These are phyloP conservation scores for Drosophila paulistorum DNA, from an alignment of 1,140 invertebrate species.

Conservation along the genomic window DNA sequence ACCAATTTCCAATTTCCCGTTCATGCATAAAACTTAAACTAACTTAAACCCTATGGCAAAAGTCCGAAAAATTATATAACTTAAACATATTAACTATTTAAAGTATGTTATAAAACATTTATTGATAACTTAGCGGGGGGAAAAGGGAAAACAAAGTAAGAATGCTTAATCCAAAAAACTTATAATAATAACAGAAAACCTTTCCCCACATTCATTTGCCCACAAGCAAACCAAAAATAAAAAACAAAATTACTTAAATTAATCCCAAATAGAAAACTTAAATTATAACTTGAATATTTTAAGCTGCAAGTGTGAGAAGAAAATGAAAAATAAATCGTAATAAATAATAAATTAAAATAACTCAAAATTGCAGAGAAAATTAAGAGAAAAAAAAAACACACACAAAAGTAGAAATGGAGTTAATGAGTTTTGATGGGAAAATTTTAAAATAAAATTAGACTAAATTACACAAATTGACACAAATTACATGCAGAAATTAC, in stretches of 20 bases:
- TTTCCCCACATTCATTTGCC: not conserved
- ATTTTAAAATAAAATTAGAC: not conserved
- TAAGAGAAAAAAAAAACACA: not conserved
- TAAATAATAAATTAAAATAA: conserved; percentile 53
- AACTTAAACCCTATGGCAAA: conserved; percentile 1
- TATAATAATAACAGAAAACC: conserved; percentile 14
- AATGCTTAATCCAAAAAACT: conserved; percentile 25
- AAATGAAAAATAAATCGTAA: conserved; percentile 58
- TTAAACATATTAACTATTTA: conserved; percentile 15
- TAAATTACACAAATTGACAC: too few relatives aligned
- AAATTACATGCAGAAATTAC: not conserved
- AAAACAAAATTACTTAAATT: not conserved
- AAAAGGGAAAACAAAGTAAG: conserved; percentile 4
- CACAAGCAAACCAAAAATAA: not conserved
- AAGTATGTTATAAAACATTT: conserved; percentile 13
- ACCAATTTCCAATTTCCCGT: conserved; percentile 22
- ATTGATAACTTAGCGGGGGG: not conserved
- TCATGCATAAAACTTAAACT: conserved; percentile 37
- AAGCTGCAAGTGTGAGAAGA: conserved; percentile 65
- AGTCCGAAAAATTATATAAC: conserved; percentile 30
- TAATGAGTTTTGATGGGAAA: conserved; percentile 17
- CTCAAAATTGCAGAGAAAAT: conserved; percentile 12
- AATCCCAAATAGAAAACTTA: conserved; percentile 48
- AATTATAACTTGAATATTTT: conserved; percentile 73
- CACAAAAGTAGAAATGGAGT: conserved; percentile 12